phyloP scores from a whole-genome alignment of 2,113 vertebrate genomes.

The Apteryx mantelli region DNA sequence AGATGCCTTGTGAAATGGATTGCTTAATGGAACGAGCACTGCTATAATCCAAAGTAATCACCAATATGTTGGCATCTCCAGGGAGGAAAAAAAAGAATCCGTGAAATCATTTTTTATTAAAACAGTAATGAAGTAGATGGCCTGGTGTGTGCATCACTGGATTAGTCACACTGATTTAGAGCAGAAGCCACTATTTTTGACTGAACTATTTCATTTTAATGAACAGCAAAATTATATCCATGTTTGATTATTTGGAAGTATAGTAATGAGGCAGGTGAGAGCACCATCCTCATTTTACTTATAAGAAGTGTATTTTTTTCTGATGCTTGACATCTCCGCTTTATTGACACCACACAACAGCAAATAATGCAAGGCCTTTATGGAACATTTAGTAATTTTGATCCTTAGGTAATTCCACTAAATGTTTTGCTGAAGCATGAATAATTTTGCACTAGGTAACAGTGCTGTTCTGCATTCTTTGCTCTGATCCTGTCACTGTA shows the following conservation, averaged over 20 bases:
- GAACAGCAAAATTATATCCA: background rate
- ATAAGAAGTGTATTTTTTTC: background rate
- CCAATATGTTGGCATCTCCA: slow-evolving; percentile 4
- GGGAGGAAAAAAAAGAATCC: background rate
- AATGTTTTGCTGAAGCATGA: background rate
- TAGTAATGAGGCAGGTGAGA: background rate
- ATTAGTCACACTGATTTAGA: background rate
- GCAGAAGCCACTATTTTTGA: background rate
- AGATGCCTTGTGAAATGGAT: background rate
- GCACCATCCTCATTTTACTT: background rate
- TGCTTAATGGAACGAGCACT: background rate
- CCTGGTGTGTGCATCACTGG: background rate
- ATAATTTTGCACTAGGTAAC: background rate
- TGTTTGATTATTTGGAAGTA: background rate
- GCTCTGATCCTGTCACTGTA: background rate
- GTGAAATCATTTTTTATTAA: slow-evolving; percentile 30
- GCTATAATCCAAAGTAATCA: slow-evolving; percentile 13
- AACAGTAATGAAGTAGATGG: slow-evolving; percentile 30
- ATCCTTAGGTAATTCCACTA: background rate
- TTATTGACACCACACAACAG: background rate
- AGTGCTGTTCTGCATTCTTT: background rate
- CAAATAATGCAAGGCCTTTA: background rate
- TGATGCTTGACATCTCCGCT: background rate
- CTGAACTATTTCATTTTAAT: background rate
- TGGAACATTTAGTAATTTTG: background rate